These are phyloP conservation scores for Andrena hattorfiana DNA, from an alignment of 2,888 invertebrate genomes.

Conservation along the genomic window DNA sequence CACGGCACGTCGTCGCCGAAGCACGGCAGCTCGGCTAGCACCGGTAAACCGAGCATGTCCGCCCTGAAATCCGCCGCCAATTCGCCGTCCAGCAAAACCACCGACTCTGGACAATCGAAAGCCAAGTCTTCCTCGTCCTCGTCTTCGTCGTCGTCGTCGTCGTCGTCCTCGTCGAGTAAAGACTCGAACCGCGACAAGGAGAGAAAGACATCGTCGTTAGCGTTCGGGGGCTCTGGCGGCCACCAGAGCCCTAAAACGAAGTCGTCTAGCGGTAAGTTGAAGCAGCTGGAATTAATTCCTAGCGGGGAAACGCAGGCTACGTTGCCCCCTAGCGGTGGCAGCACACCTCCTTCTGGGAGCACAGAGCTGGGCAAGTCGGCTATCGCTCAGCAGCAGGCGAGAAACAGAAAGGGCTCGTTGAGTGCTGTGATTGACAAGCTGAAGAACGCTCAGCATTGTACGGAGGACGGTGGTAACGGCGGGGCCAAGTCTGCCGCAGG, in stretches of 20 bases:
- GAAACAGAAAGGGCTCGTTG: constrained; percentile 91
- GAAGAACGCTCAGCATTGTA: constrained; percentile 90
- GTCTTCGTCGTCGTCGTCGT: constrained; percentile 42
- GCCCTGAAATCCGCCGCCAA: constrained; percentile 91
- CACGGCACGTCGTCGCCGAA: constrained; percentile 93
- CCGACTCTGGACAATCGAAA: constrained; percentile 71
- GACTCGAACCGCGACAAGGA: constrained; percentile 84
- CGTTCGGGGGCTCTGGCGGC: constrained; percentile 85
- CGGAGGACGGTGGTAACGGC: constrained; percentile 86
- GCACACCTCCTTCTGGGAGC: constrained; percentile 86
- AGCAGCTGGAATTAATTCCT: constrained; percentile 88
- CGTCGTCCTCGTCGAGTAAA: constrained; percentile 74
- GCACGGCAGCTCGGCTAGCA: constrained; percentile 89
- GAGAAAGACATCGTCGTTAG: constrained; percentile 81
- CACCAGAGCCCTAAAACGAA: constrained; percentile 89
- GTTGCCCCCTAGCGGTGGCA: constrained; percentile 78
- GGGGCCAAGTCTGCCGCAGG: constrained; percentile 86
- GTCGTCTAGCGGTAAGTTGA: constrained; percentile 88
- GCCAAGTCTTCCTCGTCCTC: constrained; percentile 76
- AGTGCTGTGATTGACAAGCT: constrained; percentile 95
- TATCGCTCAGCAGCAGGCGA: constrained; percentile 86
- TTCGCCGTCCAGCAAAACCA: constrained; percentile 84
- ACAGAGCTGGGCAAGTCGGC: constrained; percentile 88
- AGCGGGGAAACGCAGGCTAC: constrained; percentile 77
- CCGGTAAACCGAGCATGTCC: constrained; percentile 96